These are phyloP conservation scores for Eristalis arbustorum DNA, from an alignment of 2,888 invertebrate genomes.

Conservation along the genomic window DNA sequence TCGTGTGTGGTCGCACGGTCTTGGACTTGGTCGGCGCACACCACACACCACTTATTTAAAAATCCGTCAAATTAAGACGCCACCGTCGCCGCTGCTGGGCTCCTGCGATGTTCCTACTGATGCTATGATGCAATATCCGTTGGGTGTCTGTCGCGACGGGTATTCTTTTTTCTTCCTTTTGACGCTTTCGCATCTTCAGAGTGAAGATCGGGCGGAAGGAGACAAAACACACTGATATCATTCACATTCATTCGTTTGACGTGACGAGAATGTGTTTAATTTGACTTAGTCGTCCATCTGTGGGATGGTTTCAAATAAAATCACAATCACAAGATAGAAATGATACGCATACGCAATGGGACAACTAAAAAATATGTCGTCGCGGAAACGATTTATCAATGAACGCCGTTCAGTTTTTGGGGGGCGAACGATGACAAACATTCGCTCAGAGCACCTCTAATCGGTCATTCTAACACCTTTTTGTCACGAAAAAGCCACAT, in stretches of 20 bases:
- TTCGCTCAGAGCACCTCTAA: background rate
- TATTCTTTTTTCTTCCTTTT: background rate
- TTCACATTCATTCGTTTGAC: slow-evolving; percentile 1
- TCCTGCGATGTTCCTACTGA: slow-evolving; percentile 6
- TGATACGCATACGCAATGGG: too few relatives aligned
- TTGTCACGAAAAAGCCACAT: background rate
- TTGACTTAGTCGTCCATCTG: background rate
- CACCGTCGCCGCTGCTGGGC: slow-evolving; percentile 12
- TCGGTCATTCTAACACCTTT: slow-evolving; percentile 38
- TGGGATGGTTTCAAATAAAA: slow-evolving; percentile 9
- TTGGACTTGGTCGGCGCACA: background rate
- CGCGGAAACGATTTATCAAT: slow-evolving; percentile 46
- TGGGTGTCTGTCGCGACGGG: slow-evolving; percentile 38
- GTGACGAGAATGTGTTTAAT: slow-evolving; percentile 19
- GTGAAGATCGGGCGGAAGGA: slow-evolving; percentile 34
- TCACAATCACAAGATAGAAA: background rate
- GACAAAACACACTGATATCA: slow-evolving; percentile 5
- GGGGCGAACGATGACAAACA: background rate
- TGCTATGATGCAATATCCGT: slow-evolving; percentile 59
- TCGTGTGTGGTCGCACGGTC: slow-evolving; percentile 31
- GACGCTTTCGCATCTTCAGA: slow-evolving; percentile 6
- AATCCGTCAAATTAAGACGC: slow-evolving; percentile 54
- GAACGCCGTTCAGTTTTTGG: background rate
- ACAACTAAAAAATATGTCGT: background rate
- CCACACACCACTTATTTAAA: slow-evolving; percentile 33